These are phyloP conservation scores for Aplysia californica DNA, from an alignment of 1,140 invertebrate genomes.

Conservation along the genomic window DNA sequence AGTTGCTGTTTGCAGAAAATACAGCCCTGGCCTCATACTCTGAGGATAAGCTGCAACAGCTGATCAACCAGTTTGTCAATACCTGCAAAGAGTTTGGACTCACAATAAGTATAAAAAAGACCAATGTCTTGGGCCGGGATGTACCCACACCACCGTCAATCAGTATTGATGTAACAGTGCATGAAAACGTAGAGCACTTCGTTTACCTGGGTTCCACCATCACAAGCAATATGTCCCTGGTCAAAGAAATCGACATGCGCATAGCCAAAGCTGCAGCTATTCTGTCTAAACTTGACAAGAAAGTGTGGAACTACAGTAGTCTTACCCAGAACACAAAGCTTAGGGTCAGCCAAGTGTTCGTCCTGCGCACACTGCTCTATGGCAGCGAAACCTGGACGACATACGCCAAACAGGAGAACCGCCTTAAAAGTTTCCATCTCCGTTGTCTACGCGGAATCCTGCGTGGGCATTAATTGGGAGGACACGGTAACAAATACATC, in stretches of 20 bases:
- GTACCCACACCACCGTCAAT: not conserved
- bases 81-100: not conserved
- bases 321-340: not conserved
- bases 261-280: not conserved
- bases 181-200: not conserved
- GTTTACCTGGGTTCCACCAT: not conserved
- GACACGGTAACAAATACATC: not conserved
- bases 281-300: not conserved
- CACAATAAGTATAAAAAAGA: not conserved
- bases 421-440: not conserved
- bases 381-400: not conserved
- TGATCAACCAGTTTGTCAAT: not conserved
- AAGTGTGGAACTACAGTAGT: not conserved
- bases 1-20: conserved; percentile 41
- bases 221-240: not conserved
- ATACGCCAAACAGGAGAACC: not conserved
- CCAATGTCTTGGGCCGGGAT: not conserved
- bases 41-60: conserved; percentile 26
- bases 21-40: conserved; percentile 28
- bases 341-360: not conserved
- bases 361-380: not conserved
- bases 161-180: not conserved
- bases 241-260: not conserved
- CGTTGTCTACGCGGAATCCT: not conserved
- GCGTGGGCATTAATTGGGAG: not conserved